Evolutionary conservation across 2,113 vertebrate species (phyloP), one percentile per base, ranked within the genome.

Genomic region (Paratilapia polleni): DNA sequence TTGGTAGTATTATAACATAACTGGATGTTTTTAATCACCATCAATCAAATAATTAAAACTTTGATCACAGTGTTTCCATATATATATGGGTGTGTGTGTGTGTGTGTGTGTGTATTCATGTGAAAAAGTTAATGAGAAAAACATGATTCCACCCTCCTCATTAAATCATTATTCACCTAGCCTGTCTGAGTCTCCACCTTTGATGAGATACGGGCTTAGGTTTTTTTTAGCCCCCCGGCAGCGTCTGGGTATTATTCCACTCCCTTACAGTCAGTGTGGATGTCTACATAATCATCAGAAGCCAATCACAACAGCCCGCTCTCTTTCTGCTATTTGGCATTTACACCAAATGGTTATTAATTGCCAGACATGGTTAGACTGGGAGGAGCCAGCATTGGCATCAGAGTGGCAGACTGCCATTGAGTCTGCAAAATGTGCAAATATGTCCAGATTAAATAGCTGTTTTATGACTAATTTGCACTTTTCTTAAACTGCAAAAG

Each of bases 271-370:
- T 13, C 54, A 77, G 38, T 77, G 38, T 52, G 19, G 62, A 17
- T 85, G 52, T 80, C 38, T 41, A 19, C 5, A 22, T 26, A 49
- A 19, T 36, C 56, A 57, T 82, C 59, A 73, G 59, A 81, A 74
- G 41, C 73, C 78, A 52, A 68, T 58, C 61, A 63, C 12, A 2
- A 19, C 38, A 49, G n/a, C 52, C n/a, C 2, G 2, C 77, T 83
- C 10, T 78, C 11, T 57, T 79, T 77, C 28, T 83, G 11, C 63
- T 54, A 94, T 97, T 96, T 97, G 96, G 96, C 96, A 97, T 86
- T 97, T 97, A 95, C 96, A 85, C 63, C 63, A 97, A 97, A 98
- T 98, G 96, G 97, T 97, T 97, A 98, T 98, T 98, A 97, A 97
- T 97, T 97, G 96, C 96, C 93, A 95, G 95, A 94, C 63, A 54